These are phyloP conservation scores for Cenopis cana DNA, from an alignment of 2,888 invertebrate genomes.

Conservation along the genomic window DNA sequence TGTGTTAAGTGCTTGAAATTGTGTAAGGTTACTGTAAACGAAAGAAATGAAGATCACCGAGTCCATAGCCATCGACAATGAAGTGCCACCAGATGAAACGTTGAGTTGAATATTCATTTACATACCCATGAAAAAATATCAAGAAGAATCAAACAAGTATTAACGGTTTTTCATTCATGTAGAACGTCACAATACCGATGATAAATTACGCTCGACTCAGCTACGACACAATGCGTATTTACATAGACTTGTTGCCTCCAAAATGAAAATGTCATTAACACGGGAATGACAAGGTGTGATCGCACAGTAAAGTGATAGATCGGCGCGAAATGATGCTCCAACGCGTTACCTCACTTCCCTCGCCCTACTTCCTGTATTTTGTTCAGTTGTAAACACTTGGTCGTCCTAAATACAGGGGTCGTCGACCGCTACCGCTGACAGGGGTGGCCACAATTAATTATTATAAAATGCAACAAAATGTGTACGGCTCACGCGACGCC, in stretches of 20 bases:
- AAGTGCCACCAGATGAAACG: slow-evolving; percentile 57
- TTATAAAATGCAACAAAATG: slow-evolving; percentile 78
- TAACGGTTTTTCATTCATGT: neutral
- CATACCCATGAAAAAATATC: too few species aligned
- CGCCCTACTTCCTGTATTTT: slow-evolving; percentile 70
- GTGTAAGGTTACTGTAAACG: slow-evolving; percentile 2
- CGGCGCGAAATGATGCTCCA: slow-evolving; percentile 53
- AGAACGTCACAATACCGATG: neutral
- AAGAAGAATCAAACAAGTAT: too few species aligned
- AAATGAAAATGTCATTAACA: slow-evolving; percentile 52
- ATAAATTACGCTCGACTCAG: slow-evolving; percentile 27
- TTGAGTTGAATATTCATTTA: slow-evolving; percentile 43
- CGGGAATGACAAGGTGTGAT: slow-evolving; percentile 55
- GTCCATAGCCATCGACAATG: slow-evolving; percentile 55
- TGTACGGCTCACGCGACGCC: slow-evolving; percentile 68
- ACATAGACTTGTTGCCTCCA: slow-evolving; percentile 43
- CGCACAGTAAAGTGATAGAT: slow-evolving; percentile 55
- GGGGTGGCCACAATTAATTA: slow-evolving; percentile 79
- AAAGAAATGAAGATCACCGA: slow-evolving; percentile 72
- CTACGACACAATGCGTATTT: slow-evolving; percentile 31
- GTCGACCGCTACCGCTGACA: slow-evolving; percentile 73
- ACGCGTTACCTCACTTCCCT: slow-evolving; percentile 48
- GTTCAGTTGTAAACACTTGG: slow-evolving; percentile 70
- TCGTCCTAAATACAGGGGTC: slow-evolving; percentile 78
- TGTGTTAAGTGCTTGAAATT: slow-evolving; percentile 4